A percentile compares a stretch with the other conserved stretches of the same genome.
Evolutionary conservation across 2,797 vertebrate genomes (phyloP).

Genomic region (Morelia viridis): DNA sequence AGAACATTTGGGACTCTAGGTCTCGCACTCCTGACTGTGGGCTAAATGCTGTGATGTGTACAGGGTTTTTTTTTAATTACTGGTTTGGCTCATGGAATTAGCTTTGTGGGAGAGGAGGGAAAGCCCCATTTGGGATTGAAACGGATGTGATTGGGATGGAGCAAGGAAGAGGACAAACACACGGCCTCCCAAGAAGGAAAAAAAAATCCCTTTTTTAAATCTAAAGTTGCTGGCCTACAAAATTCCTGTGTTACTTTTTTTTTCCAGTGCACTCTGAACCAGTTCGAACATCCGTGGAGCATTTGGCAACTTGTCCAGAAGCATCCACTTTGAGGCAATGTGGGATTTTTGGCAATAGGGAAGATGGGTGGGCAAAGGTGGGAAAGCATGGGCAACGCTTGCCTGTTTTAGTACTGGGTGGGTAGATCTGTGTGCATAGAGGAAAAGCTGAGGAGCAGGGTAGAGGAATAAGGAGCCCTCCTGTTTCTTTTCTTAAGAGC

Average conservation of each 20-base stretch:
- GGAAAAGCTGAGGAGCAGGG: not conserved
- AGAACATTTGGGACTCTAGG: constrained; percentile 46
- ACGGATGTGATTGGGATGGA: constrained; percentile 8
- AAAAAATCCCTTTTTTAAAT: not conserved
- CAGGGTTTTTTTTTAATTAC: constrained; percentile 43
- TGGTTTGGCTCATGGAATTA: constrained; percentile 80
- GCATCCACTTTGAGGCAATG: no score
- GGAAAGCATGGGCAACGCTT: no score
- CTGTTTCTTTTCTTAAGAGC: not conserved
- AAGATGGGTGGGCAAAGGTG: not conserved
- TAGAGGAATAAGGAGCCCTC: not conserved
- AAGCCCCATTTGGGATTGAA: constrained; percentile 24
- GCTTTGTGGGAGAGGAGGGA: not conserved
- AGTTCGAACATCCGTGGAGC: not conserved
- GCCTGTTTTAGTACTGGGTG: not conserved
- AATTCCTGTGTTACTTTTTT: constrained; percentile 34
- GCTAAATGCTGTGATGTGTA: constrained; percentile 64
- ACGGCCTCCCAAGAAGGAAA: not conserved
- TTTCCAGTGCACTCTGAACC: constrained; percentile 40
- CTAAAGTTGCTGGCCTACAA: constrained; percentile 36
- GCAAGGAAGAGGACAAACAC: not conserved
- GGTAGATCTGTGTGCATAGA: not conserved
- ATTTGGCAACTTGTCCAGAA: not conserved
- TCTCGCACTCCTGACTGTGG: constrained; percentile 40
- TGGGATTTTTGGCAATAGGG: no score